A percentile compares a stretch with the other conserved stretches of the same genome.
These are phyloP conservation scores for Metridium senile DNA, from an alignment of 92 coral and sea anemone genomes.

Conservation along the genomic window DNA sequence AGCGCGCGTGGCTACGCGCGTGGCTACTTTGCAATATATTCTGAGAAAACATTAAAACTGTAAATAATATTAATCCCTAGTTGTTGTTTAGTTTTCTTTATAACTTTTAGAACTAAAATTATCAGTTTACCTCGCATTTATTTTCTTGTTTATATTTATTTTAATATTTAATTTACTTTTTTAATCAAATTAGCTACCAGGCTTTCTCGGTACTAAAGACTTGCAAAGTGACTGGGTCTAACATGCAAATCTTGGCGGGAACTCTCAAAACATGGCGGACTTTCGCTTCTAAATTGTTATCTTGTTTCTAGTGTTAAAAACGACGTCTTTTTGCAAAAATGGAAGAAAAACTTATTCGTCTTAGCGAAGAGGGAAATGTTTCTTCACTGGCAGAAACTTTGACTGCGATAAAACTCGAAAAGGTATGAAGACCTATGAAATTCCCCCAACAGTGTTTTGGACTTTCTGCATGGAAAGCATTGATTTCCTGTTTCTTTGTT, in stretches of 20 bases:
- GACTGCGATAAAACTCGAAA: constrained; percentile 46
- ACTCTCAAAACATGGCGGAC: constrained; percentile 2
- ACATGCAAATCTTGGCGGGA: constrained; percentile 2
- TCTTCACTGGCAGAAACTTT: constrained; percentile 58
- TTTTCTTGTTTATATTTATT: background rate
- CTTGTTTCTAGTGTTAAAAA: background rate
- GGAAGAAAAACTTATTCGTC: constrained; percentile 79
- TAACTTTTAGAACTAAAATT: background rate
- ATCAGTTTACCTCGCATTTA: background rate
- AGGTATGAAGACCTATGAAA: too few species aligned
- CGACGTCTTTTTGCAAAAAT: constrained; percentile 20
- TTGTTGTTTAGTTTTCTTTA: background rate
- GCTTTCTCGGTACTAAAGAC: background rate
- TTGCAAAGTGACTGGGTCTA: background rate
- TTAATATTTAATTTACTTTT: background rate
- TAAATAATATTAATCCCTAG: too few species aligned
- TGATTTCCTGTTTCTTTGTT: too few species aligned
- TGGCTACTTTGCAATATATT: too few species aligned
- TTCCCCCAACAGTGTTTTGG: too few species aligned
- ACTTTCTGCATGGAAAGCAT: too few species aligned
- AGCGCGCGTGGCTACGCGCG: background rate
- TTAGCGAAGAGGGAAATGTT: constrained; percentile 61
- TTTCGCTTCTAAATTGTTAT: background rate
- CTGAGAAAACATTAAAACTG: too few species aligned
- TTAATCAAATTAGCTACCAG: constrained; percentile 1